These are phyloP conservation scores for Aegithalos caudatus DNA, from an alignment of 2,113 vertebrate species.

Conservation along the genomic window DNA sequence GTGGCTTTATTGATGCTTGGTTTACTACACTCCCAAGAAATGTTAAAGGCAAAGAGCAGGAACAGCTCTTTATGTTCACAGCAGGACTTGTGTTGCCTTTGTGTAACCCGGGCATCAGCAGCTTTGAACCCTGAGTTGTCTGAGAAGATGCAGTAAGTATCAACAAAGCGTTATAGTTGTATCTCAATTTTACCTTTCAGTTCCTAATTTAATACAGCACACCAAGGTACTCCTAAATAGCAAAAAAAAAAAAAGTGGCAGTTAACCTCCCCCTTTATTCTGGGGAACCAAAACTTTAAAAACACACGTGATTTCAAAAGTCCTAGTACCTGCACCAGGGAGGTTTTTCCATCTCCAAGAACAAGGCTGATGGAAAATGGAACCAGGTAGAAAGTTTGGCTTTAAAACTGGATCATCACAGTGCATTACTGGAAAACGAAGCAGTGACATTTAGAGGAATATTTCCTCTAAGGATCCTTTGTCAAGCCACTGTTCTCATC, in stretches of 20 bases:
- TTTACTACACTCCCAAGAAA: background rate
- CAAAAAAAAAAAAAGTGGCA: background rate
- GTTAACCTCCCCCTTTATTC: background rate
- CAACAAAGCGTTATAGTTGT: background rate
- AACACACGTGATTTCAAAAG: background rate
- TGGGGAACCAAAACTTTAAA: background rate
- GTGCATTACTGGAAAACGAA: background rate
- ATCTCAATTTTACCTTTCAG: background rate
- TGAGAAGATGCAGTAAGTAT: background rate
- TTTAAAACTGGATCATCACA: background rate
- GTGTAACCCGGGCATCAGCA: background rate
- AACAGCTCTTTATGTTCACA: background rate
- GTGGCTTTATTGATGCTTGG: background rate
- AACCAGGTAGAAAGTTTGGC: background rate
- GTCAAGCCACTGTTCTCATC: background rate
- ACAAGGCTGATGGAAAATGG: background rate
- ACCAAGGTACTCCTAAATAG: background rate
- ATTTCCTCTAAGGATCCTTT: background rate
- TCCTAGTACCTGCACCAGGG: background rate
- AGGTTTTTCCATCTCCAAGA: background rate
- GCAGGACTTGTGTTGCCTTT: background rate
- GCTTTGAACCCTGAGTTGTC: background rate
- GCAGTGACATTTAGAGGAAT: background rate
- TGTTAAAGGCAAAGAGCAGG: background rate
- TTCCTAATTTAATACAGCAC: background rate